Evolutionary conservation across 2,113 vertebrate genomes (phyloP), one percentile per base, ranked within the genome.

Genomic region (Polypterus senegalus): DNA sequence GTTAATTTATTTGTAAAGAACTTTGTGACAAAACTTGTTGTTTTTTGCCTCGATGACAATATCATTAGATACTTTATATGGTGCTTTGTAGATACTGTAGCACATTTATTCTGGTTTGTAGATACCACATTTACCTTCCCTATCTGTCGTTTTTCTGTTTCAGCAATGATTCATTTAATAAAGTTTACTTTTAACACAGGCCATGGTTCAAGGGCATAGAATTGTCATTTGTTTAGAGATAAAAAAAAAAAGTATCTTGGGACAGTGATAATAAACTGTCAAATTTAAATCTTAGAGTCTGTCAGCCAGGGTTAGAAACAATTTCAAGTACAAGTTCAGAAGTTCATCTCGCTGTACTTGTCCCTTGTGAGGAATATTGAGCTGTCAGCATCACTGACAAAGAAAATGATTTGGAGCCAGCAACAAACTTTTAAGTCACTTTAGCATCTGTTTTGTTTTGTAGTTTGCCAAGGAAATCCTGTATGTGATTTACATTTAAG

Each of bases 251-350:
- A 76, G 77, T 79, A 77, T 84, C 82, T 76, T 74, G 76, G 76
- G 74, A 77, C 74, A 70, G 71, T 70, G 73, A 66, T 76, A 84
- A 75, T 75, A 60, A 63, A 67, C 77, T 80, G 79, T 80, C 76
- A 84, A 81, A 77, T 74, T 74, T 72, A 83, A 79, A 69, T 70
- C 74, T 81, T 76, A 73, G 81, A 73, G 76, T 79, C 74, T 84
- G 83, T 88, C 84, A 85, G 67, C 64, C 76, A 73, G 70, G 66
- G 63, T 80, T 77, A 80, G 81, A 81, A 84, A 83, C 76, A 64
- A 83, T 78, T 81, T 77, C 72, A 69, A 75, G 73, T 77, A 61
- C 10, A 54, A 72, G 77, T 78, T 77, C 82, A 78, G 66, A 79
- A 80, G 74, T 83, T 85, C 69, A 87, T 66, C 54, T 46, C 48